Evolutionary conservation across 2,113 vertebrate species (phyloP).

Genomic region (Bolborhynchus lineola): DNA sequence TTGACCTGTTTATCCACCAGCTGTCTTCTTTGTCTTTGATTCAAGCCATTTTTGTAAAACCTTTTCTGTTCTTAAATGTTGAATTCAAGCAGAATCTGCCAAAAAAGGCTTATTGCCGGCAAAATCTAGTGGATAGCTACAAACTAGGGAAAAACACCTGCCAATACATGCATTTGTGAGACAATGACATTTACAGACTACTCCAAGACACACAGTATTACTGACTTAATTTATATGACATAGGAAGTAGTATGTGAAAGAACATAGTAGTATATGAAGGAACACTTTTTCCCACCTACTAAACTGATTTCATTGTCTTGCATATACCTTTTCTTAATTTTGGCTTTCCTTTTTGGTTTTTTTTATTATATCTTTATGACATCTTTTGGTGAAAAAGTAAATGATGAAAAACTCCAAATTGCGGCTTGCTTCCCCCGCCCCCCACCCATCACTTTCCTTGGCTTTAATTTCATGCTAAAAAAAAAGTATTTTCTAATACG

Average conservation of each 20-base stretch:
- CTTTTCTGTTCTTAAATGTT: not conserved
- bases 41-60: conserved; percentile 27
- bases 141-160: not conserved
- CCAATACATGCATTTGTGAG: not conserved
- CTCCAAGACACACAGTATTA: not conserved
- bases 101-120: not conserved
- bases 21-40: conserved; percentile 56
- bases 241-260: not conserved
- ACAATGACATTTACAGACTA: not conserved
- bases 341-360: not conserved
- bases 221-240: not conserved
- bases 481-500: not conserved
- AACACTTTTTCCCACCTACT: not conserved
- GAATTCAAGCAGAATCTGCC: not conserved
- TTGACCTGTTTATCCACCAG: conserved; percentile 63
- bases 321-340: not conserved
- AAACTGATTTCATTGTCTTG: not conserved
- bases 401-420: not conserved
- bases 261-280: not conserved
- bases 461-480: not conserved
- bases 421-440: not conserved
- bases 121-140: not conserved
- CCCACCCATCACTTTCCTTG: not conserved
- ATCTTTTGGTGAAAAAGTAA: not conserved
- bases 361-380: not conserved